A percentile compares a stretch with the other conserved stretches of the same genome.
These are phyloP conservation scores for Siniperca scherzeri DNA, from an alignment of 2,797 vertebrate species.

Conservation along the genomic window DNA sequence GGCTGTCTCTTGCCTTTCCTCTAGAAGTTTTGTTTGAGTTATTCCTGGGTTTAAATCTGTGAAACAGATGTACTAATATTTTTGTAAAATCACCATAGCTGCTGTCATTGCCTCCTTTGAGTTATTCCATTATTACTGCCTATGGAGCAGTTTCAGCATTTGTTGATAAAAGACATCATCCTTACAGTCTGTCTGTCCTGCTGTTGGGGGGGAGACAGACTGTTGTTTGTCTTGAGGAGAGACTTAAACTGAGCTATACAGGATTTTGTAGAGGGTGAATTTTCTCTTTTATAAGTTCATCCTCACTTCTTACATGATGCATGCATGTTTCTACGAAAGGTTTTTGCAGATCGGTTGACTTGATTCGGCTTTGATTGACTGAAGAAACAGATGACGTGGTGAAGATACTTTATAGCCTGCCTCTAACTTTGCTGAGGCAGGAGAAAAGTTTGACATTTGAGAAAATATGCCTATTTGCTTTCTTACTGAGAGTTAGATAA, in stretches of 20 bases:
- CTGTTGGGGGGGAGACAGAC: not conserved
- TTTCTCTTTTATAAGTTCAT: not conserved
- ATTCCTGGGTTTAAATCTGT: constrained; percentile 19
- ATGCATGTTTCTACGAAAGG: not conserved
- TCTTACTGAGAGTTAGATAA: not conserved
- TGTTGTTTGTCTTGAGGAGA: constrained; percentile 4
- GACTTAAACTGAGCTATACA: not conserved
- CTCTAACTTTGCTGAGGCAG: not conserved
- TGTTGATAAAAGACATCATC: constrained; percentile 15
- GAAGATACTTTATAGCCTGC: not conserved
- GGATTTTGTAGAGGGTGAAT: not conserved
- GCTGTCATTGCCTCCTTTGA: constrained; percentile 1
- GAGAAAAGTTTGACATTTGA: too few species aligned
- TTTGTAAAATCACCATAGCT: not conserved
- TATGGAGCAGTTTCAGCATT: not conserved
- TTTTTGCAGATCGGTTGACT: not conserved
- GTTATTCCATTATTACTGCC: constrained; percentile 11
- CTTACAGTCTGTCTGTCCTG: not conserved
- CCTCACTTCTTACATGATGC: not conserved
- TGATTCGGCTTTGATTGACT: not conserved
- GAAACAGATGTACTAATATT: constrained; percentile 26
- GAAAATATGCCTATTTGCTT: not conserved
- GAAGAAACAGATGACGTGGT: not conserved
- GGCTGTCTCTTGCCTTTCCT: constrained; percentile 1
- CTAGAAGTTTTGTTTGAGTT: not conserved